These are phyloP conservation scores for Maccullochella peelii DNA, from an alignment of 2,113 vertebrate genomes.

Conservation along the genomic window DNA sequence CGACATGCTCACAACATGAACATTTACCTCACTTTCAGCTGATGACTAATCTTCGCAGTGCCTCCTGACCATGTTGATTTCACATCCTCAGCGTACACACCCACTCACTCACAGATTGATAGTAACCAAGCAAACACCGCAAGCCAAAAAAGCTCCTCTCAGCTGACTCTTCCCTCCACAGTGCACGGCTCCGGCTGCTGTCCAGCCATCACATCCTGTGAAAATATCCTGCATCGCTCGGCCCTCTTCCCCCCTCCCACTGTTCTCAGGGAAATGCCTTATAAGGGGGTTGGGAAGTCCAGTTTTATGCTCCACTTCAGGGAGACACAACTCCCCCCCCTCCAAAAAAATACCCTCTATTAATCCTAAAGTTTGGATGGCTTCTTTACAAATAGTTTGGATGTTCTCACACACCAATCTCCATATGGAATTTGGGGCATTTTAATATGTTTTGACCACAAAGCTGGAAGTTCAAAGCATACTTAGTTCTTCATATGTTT, in stretches of 20 bases:
- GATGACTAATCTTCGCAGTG: conserved; percentile 51
- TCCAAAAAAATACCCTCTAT: conserved; percentile 9
- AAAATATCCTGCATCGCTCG: conserved; percentile 81
- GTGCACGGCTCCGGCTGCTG: conserved; percentile 55
- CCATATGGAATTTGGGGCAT: conserved; percentile 55
- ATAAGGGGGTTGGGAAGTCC: conserved; percentile 79
- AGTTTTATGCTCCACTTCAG: conserved; percentile 48
- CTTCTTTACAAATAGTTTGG: conserved; percentile 26
- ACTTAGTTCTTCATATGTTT: neutral
- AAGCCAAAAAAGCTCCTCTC: conserved; percentile 34
- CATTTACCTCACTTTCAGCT: conserved; percentile 74
- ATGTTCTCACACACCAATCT: conserved; percentile 23
- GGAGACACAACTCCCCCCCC: conserved; percentile 13
- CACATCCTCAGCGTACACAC: conserved; percentile 62
- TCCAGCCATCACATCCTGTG: conserved; percentile 83
- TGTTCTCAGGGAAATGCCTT: conserved; percentile 73
- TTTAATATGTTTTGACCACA: conserved; percentile 12
- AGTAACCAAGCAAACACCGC: neutral
- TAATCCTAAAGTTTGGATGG: conserved; percentile 21
- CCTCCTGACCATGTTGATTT: conserved; percentile 65
- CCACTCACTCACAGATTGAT: conserved; percentile 40
- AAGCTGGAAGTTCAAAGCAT: neutral
- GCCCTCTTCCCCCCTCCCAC: conserved; percentile 66
- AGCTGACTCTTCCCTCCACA: conserved; percentile 65
- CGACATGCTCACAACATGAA: neutral